Percentiles rank a stretch among this genome's conserved stretches.
Conservation (phyloP, 1,140 invertebrate genomes). For the Aphis gossypii region DNA sequence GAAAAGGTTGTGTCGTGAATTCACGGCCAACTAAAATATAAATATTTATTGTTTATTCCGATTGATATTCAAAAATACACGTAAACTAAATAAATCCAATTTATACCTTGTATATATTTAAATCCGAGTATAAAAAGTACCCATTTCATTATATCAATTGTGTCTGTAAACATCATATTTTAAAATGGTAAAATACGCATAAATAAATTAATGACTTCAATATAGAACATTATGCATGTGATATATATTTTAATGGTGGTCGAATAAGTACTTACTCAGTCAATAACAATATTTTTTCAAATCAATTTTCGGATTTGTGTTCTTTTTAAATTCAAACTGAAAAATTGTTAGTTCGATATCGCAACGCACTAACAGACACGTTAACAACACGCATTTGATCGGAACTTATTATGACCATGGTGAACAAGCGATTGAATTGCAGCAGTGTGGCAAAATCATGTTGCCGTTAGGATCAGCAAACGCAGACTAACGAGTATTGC, state of each 20-base stretch:
- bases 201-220: not conserved
- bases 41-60: not conserved
- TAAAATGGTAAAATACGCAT: not conserved
- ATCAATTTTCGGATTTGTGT: not conserved
- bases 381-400: not conserved
- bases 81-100: not conserved
- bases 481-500: not conserved
- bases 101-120: not conserved
- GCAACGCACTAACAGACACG: not conserved
- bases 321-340: not conserved
- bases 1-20: not conserved
- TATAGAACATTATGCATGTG: not conserved
- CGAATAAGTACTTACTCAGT: not conserved
- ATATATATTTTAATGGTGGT: not conserved
- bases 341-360: not conserved
- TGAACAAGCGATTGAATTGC: not conserved
- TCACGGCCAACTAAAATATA: not conserved
- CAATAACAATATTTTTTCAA: not conserved
- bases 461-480: not conserved
- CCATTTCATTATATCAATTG: no score
- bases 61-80: not conserved
- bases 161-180: not conserved
- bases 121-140: not conserved
- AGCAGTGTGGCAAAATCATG: not conserved
- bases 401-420: not conserved